Evolutionary conservation across 1,140 invertebrate genomes (phyloP), one percentile per base, ranked within the genome.

Genomic region (Drosophila paulistorum): DNA sequence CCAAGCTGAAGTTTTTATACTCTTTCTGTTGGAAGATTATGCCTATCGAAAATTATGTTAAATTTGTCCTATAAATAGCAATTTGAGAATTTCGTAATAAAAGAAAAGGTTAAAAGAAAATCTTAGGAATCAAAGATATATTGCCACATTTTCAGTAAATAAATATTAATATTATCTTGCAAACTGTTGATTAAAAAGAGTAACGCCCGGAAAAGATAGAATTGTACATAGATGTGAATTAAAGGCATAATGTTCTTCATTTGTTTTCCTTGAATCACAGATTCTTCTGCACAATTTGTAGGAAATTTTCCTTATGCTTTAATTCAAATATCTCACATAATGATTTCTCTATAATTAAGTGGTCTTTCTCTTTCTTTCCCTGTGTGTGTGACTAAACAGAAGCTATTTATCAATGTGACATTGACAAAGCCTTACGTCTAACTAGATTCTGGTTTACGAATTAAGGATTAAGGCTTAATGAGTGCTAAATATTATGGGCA

Each of bases 361-460:
- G n/a, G 26, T 30, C 9, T 35, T 30, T 33, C n/a, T 11, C 26
- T 7, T 48, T 20, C 23, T 48, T 17, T 39, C 42, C 30, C 59
- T 61, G 37, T 51, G 42, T 65, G 64, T 51, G 54, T 65, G 54
- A 11, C 64, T 48, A 72, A 72, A 59, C 63, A 60, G 54, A 79
- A 68, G 69, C 65, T 48, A 76, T 76, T 76, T 76, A 55, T 76
- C 74, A 76, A 76, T 70, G 17, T 76, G 68, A 81, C 71, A 42
- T 79, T 82, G 75, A 82, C 61, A 75, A 71, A 65, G 64, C 61
- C 58, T 54, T 39, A 23, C 55, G 72, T 23, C 20, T n/a, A 73
- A 62, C 65, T 57, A 68, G 72, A 75, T 75, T 60, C 58, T 60
- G 58, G 65, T 48, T 57, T 62, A 48, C 54, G 37, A 58, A 68